Evolutionary conservation across 1,140 invertebrate genomes (phyloP).

Genomic region (Brachionus calyciflorus): DNA sequence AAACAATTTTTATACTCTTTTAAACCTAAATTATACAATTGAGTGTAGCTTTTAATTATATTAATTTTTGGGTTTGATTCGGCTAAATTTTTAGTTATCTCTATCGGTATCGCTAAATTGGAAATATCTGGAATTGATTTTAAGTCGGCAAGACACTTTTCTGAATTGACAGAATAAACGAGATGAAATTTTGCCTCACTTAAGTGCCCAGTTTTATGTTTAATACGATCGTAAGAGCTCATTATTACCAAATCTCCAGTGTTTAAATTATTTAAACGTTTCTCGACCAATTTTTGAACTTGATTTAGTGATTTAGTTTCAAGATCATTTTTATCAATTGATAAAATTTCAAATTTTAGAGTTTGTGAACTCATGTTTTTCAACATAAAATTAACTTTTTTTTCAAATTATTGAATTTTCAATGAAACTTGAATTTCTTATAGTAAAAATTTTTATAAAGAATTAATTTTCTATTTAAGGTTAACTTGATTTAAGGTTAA

Average conservation of each 20-base stretch:
- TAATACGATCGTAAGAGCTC: neutral
- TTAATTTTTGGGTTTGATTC: neutral
- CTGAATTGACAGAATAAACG: neutral
- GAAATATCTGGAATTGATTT: neutral
- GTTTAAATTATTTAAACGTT: neutral
- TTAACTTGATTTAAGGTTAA: no score
- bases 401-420: no score
- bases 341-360: constrained; percentile 1
- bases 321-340: neutral
- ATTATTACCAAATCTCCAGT: neutral
- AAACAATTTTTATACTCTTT: constrained; percentile 29
- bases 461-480: no score
- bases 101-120: neutral
- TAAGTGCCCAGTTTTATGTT: neutral
- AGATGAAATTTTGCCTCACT: neutral
- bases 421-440: no score
- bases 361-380: neutral
- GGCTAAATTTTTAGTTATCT: neutral
- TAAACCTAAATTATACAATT: neutral
- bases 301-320: neutral
- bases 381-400: neutral
- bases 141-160: neutral
- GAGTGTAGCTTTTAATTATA: neutral
- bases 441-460: no score
- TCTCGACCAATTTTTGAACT: neutral